Conservation (phyloP, 2,797 vertebrate species). For the Sciaenops ocellatus region DNA sequence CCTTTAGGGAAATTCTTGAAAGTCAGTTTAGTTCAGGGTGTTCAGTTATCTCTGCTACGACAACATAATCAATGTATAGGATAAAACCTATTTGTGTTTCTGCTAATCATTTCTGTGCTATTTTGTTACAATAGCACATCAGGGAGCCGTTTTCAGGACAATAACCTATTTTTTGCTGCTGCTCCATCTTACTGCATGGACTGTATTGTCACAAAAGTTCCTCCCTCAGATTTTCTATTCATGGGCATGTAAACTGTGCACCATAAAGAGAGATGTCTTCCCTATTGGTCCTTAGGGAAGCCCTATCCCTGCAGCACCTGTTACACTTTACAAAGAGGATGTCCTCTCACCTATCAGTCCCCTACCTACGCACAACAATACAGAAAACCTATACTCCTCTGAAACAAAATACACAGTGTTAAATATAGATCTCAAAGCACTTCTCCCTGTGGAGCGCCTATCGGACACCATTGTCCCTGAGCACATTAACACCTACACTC, state of each 20-base stretch:
- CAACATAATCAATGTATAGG: background rate
- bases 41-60: too few species aligned
- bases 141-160: background rate
- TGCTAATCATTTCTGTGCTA: too few species aligned
- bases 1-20: background rate
- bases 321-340: conserved; percentile 51
- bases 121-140: background rate
- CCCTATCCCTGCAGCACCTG: conserved; percentile 61
- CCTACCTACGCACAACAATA: conserved; percentile 57
- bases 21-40: background rate
- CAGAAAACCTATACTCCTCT: conserved; percentile 43
- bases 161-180: conserved; percentile 2
- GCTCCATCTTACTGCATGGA: background rate
- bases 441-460: conserved; percentile 55
- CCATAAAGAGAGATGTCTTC: conserved; percentile 17
- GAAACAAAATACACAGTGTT: conserved; percentile 51
- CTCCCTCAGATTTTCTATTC: conserved; percentile 34
- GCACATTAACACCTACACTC: conserved; percentile 45
- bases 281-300: conserved; percentile 51
- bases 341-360: conserved; percentile 38
- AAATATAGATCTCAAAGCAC: conserved; percentile 64
- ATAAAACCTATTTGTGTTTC: background rate
- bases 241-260: conserved; percentile 35
- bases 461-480: conserved; percentile 70
- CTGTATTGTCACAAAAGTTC: conserved; percentile 22